phyloP scores from a whole-genome alignment of 2,888 invertebrate species.

The Euphydryas editha region DNA sequence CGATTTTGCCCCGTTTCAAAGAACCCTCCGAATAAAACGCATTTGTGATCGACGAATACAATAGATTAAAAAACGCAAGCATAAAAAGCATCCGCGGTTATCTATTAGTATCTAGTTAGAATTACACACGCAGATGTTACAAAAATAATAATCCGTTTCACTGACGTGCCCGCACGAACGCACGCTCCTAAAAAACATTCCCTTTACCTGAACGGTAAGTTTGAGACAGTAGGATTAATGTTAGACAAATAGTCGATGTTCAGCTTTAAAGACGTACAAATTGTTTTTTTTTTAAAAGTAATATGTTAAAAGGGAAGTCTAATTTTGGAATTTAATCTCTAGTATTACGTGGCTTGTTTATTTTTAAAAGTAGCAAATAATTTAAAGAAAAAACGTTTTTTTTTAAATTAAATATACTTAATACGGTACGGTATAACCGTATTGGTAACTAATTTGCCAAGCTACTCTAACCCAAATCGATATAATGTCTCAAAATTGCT shows the following conservation, averaged over 20 bases:
- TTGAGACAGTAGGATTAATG: constrained; percentile 59
- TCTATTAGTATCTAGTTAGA: constrained; percentile 83
- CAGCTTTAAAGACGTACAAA: constrained; percentile 47
- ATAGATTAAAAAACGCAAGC: constrained; percentile 75
- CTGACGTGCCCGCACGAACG: constrained; percentile 35
- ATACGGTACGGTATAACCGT: no score
- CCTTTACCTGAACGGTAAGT: constrained; percentile 56
- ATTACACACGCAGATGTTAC: constrained; percentile 79
- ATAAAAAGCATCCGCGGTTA: constrained; percentile 82
- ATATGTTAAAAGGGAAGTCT: constrained; percentile 42
- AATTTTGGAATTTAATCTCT: constrained; percentile 38
- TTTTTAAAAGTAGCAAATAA: not conserved
- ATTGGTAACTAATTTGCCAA: no score
- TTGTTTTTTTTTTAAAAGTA: constrained; percentile 52
- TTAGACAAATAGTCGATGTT: constrained; percentile 60
- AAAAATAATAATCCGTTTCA: constrained; percentile 73
- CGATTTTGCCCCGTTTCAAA: constrained; percentile 45
- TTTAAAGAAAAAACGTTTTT: not conserved
- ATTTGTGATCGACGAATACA: constrained; percentile 73
- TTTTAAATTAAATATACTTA: not conserved
- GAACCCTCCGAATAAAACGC: constrained; percentile 76
- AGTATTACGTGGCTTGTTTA: constrained; percentile 11
- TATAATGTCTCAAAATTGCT: no score
- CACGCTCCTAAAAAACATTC: constrained; percentile 44
- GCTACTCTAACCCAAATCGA: no score